These are phyloP conservation scores for Spialia ferax DNA, from an alignment of 2,888 invertebrate species.

Conservation along the genomic window DNA sequence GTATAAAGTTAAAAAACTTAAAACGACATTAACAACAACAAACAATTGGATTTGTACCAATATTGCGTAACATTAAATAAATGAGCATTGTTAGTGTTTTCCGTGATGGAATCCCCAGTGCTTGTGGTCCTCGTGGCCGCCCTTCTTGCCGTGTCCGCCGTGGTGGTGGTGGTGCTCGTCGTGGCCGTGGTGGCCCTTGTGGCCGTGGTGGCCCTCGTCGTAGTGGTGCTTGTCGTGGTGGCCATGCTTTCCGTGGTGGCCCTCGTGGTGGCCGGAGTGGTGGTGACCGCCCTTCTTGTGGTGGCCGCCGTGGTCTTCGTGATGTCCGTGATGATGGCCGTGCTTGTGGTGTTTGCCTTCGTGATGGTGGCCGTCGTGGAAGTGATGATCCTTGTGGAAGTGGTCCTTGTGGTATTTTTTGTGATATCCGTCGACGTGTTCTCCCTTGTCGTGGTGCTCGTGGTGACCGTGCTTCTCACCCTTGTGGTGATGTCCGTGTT, in stretches of 20 bases:
- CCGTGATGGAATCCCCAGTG: constrained; percentile 88
- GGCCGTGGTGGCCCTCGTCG: constrained; percentile 92
- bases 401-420: constrained; percentile 95
- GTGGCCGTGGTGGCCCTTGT: constrained; percentile 93
- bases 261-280: constrained; percentile 91
- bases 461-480: constrained; percentile 93
- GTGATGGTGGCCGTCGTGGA: constrained; percentile 94
- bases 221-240: constrained; percentile 93
- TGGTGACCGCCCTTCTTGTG: constrained; percentile 90
- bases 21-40: constrained; percentile 44
- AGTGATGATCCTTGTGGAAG: constrained; percentile 95
- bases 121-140: constrained; percentile 90
- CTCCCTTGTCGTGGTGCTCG: constrained; percentile 94
- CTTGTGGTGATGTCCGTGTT: constrained; percentile 92
- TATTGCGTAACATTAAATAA: constrained; percentile 46
- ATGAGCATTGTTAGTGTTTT: constrained; percentile 69
- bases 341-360: constrained; percentile 94
- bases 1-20: constrained; percentile 14
- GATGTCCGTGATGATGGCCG: constrained; percentile 90
- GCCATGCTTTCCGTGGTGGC: constrained; percentile 92
- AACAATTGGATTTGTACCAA: constrained; percentile 46
- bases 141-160: constrained; percentile 92
- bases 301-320: constrained; percentile 90
- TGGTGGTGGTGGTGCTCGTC: constrained; percentile 91
- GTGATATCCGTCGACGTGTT: constrained; percentile 93